These are phyloP conservation scores for Cliona cf. orientalis DNA, from an alignment of 37 sponge, comb jelly and placozoan species.

Conservation along the genomic window DNA sequence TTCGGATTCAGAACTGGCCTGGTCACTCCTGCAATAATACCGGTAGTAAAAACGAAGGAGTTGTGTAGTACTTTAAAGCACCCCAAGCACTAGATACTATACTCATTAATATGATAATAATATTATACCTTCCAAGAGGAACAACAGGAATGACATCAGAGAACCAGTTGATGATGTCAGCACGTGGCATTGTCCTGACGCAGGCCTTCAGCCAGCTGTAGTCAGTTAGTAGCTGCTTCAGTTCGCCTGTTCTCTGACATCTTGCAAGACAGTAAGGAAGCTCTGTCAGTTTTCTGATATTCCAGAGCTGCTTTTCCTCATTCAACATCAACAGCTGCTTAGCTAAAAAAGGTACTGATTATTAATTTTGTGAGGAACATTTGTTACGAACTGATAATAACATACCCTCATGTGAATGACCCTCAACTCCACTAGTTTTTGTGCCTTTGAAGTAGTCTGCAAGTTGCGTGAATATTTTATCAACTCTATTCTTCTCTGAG, in stretches of 20 bases:
- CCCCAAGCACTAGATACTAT: background rate
- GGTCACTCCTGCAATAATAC: background rate
- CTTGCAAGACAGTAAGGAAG: slow-evolving; percentile 62
- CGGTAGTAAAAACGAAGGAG: background rate
- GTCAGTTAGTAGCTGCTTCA: slow-evolving; percentile 58
- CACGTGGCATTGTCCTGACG: slow-evolving; percentile 14
- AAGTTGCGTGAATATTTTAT: background rate
- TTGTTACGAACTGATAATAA: too few species aligned
- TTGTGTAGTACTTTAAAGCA: background rate
- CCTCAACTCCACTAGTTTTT: background rate
- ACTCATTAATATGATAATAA: background rate
- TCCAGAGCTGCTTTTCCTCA: slow-evolving; percentile 38
- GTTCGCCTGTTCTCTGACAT: slow-evolving; percentile 18
- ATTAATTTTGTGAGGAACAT: too few species aligned
- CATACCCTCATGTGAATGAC: too few species aligned
- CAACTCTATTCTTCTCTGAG: background rate
- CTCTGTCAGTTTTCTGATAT: slow-evolving; percentile 66
- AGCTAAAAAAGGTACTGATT: too few species aligned
- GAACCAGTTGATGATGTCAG: slow-evolving; percentile 57
- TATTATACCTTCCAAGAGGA: slow-evolving; percentile 42
- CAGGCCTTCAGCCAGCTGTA: slow-evolving; percentile 56
- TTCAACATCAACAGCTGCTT: slow-evolving; percentile 45
- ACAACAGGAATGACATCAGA: slow-evolving; percentile 51
- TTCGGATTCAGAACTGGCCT: background rate
- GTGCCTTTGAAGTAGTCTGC: slow-evolving; percentile 67